Conservation (phyloP, 2,888 invertebrate species). For the Sthenelais limicola region DNA sequence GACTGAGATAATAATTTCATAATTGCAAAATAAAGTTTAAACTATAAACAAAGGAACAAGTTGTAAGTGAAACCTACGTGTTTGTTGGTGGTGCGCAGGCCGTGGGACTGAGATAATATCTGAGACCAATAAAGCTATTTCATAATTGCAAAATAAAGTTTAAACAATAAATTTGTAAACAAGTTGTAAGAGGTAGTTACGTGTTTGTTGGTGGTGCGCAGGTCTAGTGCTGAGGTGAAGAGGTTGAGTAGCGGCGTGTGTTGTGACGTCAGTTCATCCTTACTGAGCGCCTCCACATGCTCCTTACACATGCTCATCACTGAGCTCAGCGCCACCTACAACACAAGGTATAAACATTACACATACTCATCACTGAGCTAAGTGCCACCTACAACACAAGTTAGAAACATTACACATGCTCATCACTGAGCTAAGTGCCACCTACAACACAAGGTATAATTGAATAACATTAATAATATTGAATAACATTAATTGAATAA, state of each 20-base stretch:
- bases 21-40: no score
- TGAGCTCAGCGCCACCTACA: conserved; percentile 45
- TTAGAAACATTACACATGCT: neutral
- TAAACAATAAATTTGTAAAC: no score
- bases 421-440: conserved; percentile 40
- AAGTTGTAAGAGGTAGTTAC: conserved; percentile 20
- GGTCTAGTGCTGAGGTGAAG: conserved; percentile 77
- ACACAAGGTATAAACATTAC: neutral
- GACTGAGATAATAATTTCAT: no score
- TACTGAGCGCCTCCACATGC: conserved; percentile 78
- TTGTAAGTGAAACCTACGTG: no score
- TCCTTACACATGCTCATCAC: conserved; percentile 85
- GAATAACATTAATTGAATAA: no score
- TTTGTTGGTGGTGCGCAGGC: no score
- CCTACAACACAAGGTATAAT: conserved; percentile 26
- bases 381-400: conserved; percentile 40
- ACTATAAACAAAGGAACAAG: no score
- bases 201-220: conserved; percentile 3
- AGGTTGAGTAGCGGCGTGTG: conserved; percentile 82
- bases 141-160: no score
- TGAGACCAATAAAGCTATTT: no score
- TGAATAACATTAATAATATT: no score
- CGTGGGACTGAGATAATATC: no score
- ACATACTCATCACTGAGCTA: conserved; percentile 31
- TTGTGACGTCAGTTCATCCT: conserved; percentile 79